Evolutionary conservation across 2,113 vertebrate species (phyloP).

Genomic region (Catharus fuscescens): DNA sequence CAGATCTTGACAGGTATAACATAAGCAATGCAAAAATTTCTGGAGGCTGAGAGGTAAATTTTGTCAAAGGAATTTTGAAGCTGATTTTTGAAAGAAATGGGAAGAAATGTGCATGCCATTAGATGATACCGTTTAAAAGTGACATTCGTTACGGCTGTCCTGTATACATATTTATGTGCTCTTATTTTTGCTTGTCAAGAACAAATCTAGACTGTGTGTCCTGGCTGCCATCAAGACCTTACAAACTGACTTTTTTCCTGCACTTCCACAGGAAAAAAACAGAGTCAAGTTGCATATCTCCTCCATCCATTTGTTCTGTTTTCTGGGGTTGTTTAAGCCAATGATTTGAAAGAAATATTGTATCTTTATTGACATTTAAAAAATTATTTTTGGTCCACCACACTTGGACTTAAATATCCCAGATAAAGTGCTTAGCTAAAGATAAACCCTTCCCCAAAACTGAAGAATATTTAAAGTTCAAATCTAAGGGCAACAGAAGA

Average conservation of each 20-base stretch:
- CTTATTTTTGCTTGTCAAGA: neutral
- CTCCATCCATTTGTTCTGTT: neutral
- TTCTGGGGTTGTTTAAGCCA: neutral
- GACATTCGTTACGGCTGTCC: neutral
- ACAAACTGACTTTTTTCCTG: neutral
- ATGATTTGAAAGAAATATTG: neutral
- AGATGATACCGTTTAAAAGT: neutral
- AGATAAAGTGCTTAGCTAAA: neutral
- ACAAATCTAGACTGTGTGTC: neutral
- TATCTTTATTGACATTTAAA: neutral
- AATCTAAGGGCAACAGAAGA: neutral
- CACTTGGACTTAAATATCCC: neutral
- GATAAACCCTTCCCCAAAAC: neutral
- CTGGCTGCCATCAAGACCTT: neutral
- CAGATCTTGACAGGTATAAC: conserved; percentile 85
- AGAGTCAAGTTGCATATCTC: neutral
- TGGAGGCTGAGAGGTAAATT: conserved; percentile 58
- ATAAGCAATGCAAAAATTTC: conserved; percentile 75
- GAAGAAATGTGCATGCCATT: conserved; percentile 36
- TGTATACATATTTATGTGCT: conserved; percentile 46
- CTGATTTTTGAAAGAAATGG: conserved; percentile 63
- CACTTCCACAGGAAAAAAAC: neutral
- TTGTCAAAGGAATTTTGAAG: conserved; percentile 68
- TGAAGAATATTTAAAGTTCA: neutral
- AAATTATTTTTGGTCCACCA: neutral